Evolutionary conservation across 2,113 vertebrate genomes (phyloP).

Genomic region (Nibea albiflora): DNA sequence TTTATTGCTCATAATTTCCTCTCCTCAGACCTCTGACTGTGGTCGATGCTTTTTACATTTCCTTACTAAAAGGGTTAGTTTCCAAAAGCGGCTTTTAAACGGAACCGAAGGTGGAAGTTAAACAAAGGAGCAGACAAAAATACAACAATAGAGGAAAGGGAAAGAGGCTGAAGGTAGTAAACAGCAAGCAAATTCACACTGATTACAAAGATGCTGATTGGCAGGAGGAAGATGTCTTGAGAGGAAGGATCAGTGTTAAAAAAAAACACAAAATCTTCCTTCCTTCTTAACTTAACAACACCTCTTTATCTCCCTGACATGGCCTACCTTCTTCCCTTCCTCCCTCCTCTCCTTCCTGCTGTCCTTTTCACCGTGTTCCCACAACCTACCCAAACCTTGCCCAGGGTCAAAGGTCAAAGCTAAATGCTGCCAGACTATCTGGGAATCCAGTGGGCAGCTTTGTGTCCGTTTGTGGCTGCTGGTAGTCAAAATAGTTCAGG

Average conservation of each 20-base stretch:
- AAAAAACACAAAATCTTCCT: constrained; percentile 19
- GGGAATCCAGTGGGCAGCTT: constrained; percentile 64
- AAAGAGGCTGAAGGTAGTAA: constrained; percentile 1
- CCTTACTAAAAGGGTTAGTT: background rate
- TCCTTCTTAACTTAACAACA: constrained; percentile 21
- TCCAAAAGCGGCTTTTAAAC: background rate
- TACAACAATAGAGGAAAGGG: background rate
- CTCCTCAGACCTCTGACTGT: background rate
- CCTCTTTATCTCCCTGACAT: constrained; percentile 3
- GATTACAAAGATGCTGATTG: constrained; percentile 33
- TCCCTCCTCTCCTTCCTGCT: constrained; percentile 13
- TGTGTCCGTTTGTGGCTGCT: constrained; percentile 6
- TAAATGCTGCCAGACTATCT: constrained; percentile 61
- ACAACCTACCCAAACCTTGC: constrained; percentile 35
- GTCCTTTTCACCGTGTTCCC: constrained; percentile 43
- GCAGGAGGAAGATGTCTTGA: constrained; percentile 11
- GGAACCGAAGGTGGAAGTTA: constrained; percentile 1
- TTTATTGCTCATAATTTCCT: background rate
- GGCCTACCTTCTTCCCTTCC: background rate
- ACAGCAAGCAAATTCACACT: constrained; percentile 13
- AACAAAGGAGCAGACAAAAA: background rate
- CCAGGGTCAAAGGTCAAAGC: constrained; percentile 50
- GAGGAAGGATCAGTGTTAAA: constrained; percentile 25
- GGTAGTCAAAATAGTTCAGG: constrained; percentile 43
- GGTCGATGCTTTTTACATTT: background rate